Conservation (phyloP, 2,888 invertebrate species). For the Dicycla oo region DNA sequence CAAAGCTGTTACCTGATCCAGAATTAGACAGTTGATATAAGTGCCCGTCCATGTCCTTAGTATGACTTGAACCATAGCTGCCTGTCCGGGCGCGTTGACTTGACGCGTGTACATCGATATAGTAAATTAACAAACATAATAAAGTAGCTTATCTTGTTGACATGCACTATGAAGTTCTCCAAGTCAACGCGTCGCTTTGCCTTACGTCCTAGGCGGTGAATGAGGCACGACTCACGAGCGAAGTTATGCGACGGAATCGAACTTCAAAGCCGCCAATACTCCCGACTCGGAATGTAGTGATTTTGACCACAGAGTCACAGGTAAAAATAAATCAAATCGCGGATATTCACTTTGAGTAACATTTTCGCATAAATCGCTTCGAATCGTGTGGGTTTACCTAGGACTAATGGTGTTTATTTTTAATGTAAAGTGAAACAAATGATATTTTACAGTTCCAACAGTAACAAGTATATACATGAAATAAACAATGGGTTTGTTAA, state of each 20-base stretch:
- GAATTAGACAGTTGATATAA: slow-evolving; percentile 4
- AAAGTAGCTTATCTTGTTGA: slow-evolving; percentile 2
- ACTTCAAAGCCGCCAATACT: background rate
- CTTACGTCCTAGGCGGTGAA: background rate
- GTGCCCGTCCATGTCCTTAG: slow-evolving; percentile 33
- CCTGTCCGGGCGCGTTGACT: slow-evolving; percentile 17
- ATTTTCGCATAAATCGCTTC: background rate
- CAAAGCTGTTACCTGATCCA: slow-evolving; percentile 33
- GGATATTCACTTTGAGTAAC: background rate
- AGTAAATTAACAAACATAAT: slow-evolving; percentile 15
- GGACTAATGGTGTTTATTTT: background rate
- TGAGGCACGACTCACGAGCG: background rate
- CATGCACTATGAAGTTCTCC: background rate
- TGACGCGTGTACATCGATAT: slow-evolving; percentile 1
- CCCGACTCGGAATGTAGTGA: background rate
- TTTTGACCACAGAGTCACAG: background rate
- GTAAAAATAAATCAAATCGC: background rate
- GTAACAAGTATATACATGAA: slow-evolving; percentile 30
- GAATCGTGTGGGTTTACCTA: background rate
- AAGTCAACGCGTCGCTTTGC: slow-evolving; percentile 18
- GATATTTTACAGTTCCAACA: slow-evolving; percentile 32
- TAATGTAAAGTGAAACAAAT: slow-evolving; percentile 17
- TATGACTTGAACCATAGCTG: slow-evolving; percentile 32
- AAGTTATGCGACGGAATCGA: background rate
- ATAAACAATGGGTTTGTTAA: slow-evolving; percentile 60